Evolutionary conservation across 2,797 vertebrate species (phyloP), one percentile per base, ranked within the genome.

Genomic region (Darevskia mixta): DNA sequence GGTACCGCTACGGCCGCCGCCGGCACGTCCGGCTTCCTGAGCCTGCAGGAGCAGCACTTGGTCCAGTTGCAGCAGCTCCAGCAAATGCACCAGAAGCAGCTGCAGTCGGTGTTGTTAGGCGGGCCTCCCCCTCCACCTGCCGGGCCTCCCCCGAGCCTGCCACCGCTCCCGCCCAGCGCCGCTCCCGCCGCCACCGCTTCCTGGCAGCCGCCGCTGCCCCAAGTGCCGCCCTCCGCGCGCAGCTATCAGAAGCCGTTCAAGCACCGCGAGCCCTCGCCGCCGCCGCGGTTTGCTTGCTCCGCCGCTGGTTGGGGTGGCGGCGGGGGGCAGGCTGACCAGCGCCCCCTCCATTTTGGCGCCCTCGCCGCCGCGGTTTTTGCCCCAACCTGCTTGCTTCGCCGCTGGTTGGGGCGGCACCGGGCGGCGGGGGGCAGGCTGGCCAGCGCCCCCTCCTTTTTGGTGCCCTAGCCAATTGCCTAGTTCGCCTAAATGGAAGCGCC

Each of bases 1-100:
- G 72, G 32, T 3, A 7, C 72, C 6, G 35, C 15, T 4, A 13
- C 45, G 35, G 10, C 77, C 32, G 72, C 88, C 3, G 83, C 90
- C 88, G 86, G 89, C 76, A 90, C 93, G 73, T 97, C 98, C 1
- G 95, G 98, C 87, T 98, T 98, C 90, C 96, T 98, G 86, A 99
- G 98, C 90, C 96, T 99, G 15, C 98, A 98, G 93, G 98, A 99
- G 94, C 98, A 99, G 94, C 98, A 99, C 93, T 94, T 98, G 71
- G 98, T 98, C 79, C 98, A 99, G 95, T 98, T 99, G 96, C 98
- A 99, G 95, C 98, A 99, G 96, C 97, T 99, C 29, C 98, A 99
- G 95, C 98, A 98, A 96, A 97, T 99, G 92, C 98, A 99, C 86
- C 98, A 99, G 96, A 98, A 98, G 86, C 98, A 99, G 94, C 96